Percentiles rank a stretch among this genome's conserved stretches.
Evolutionary conservation across 2,113 vertebrate species (phyloP).

Genomic region (Excalfactoria chinensis): DNA sequence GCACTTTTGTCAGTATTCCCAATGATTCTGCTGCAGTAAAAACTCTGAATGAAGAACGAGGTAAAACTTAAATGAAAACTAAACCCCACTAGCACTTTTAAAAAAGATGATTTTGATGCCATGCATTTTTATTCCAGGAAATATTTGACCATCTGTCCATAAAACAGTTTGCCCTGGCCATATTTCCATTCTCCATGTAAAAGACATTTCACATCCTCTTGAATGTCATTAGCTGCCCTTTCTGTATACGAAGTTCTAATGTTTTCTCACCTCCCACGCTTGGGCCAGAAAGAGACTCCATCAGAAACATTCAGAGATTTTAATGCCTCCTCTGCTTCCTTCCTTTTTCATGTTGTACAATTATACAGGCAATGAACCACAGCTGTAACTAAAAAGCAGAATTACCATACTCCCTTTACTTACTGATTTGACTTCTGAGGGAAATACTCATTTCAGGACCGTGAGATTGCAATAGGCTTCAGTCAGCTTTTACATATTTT

Average conservation of each 20-base stretch:
- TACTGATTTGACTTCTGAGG: constrained; percentile 63
- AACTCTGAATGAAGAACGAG: neutral
- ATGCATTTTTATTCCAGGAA: constrained; percentile 3
- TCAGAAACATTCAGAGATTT: constrained; percentile 54
- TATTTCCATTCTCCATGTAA: neutral
- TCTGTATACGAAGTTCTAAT: constrained; percentile 8
- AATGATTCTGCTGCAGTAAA: neutral
- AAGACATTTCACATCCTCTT: constrained; percentile 22
- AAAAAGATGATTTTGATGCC: neutral
- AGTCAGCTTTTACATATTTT: constrained; percentile 51
- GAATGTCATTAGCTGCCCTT: constrained; percentile 18
- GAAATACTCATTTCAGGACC: constrained; percentile 41
- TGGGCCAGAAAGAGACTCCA: constrained; percentile 30
- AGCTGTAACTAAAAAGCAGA: constrained; percentile 52
- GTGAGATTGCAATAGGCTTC: constrained; percentile 62
- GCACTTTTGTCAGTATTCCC: neutral
- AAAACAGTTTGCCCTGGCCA: constrained; percentile 2
- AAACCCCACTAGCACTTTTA: neutral
- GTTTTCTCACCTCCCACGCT: constrained; percentile 56
- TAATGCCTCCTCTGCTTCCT: constrained; percentile 62
- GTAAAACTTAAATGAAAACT: constrained; percentile 10
- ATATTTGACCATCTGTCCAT: constrained; percentile 31
- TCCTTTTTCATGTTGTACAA: constrained; percentile 55
- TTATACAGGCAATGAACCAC: constrained; percentile 47
- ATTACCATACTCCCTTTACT: neutral